These are phyloP conservation scores for Vultur gryphus DNA, from an alignment of 2,797 vertebrate genomes.

Conservation along the genomic window DNA sequence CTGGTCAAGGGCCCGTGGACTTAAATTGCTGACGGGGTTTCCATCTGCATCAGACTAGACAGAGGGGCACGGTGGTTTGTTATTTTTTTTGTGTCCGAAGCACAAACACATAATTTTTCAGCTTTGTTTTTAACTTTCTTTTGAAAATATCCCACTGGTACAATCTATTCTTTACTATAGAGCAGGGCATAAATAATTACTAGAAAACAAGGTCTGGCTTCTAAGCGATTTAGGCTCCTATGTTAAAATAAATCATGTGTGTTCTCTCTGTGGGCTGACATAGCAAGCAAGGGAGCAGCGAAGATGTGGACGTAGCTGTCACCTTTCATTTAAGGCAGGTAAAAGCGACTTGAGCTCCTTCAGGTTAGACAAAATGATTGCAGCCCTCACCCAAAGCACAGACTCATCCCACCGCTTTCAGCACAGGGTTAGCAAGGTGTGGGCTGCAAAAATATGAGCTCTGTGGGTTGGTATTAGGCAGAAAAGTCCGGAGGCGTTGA, in stretches of 20 bases:
- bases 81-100: neutral
- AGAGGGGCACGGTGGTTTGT: rapidly evolving
- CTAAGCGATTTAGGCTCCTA: neutral
- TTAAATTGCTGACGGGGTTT: neutral
- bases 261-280: neutral
- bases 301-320: neutral
- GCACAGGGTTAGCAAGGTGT: neutral
- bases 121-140: neutral
- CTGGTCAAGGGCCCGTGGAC: neutral
- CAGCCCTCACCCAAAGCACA: neutral
- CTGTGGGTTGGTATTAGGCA: neutral
- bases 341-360: neutral
- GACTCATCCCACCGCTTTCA: neutral
- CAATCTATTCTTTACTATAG: neutral
- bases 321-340: neutral
- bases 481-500: neutral
- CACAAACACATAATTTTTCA: neutral
- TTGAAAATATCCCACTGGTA: neutral
- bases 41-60: neutral
- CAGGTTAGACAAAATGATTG: neutral
- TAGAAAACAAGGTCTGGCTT: neutral
- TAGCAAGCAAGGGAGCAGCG: rapidly evolving
- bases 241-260: neutral
- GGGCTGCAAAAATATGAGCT: neutral
- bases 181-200: neutral